Base-by-base conservation (phyloP, 1,140 invertebrate species). In the Melipona quadrifasciata region DNA sequence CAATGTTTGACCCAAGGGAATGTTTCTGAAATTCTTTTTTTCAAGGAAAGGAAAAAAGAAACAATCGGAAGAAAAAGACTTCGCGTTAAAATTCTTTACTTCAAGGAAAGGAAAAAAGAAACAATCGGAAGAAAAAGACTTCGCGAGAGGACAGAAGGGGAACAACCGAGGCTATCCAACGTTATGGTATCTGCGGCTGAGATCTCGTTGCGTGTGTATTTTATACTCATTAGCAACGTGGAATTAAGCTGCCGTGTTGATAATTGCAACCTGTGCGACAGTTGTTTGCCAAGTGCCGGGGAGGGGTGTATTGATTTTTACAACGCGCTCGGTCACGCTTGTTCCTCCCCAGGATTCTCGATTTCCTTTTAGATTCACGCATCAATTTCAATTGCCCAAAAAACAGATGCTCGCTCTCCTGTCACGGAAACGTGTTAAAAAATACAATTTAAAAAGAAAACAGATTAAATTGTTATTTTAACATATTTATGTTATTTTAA, bases 241-340 rank as follows among this genome's bases (percentile, higher is more conserved):
- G 39, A 51, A 71, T 47, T 71, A 71, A 71, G 39, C 19, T 71
- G 39, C 24, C 21, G 24, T 47, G 39, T 34, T n/a, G 68, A 51
- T 71, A 71, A 71, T 71, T 71, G 68, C 39, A 47, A 71, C 14
- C 24, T 51, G 39, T 71, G n/a, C 39, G 68, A 71, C 68, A 71
- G 68, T 71, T 47, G 68, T 71, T 71, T 71, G 68, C 39, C 6
- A 27, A 51, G 21, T n/a, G 24, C 12, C 2, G 39, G 39, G 1
- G 19, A 5, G 27, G 27, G n/a, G 39, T 24, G 39, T 71, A 71
- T 71, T n/a, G 68, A 71, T 71, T 71, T 71, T 71, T 71, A 51
- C 11, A 14, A 71, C 12, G 17, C 24, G 31, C 21, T 2, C 24
- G 39, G 39, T 47, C 39, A 47, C 39, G 24, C 4, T 17, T 5